Evolutionary conservation across 2,113 vertebrate species (phyloP).

Genomic region (Lanius collurio): DNA sequence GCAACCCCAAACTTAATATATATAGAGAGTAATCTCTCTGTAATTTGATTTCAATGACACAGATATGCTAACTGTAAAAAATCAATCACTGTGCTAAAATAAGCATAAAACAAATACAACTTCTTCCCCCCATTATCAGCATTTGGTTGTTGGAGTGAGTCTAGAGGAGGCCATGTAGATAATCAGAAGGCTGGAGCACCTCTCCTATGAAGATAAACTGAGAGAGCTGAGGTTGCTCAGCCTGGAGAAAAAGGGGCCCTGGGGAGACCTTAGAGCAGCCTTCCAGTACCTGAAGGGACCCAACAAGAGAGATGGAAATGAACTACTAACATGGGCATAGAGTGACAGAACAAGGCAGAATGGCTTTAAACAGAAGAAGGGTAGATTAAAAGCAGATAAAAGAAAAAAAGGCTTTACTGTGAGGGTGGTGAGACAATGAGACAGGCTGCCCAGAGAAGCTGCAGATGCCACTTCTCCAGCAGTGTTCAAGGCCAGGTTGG

Average conservation of each 20-base stretch:
- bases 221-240: not conserved
- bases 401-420: not conserved
- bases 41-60: not conserved
- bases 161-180: not conserved
- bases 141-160: not conserved
- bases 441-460: not conserved
- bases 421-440: not conserved
- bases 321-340: accelerated
- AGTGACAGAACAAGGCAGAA: not conserved
- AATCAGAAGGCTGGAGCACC: not conserved
- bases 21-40: not conserved
- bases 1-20: not conserved
- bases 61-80: not conserved
- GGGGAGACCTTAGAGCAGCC: not conserved
- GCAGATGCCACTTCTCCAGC: not conserved
- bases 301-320: not conserved
- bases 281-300: not conserved
- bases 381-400: not conserved
- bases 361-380: not conserved
- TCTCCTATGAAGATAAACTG: not conserved
- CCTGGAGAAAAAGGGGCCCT: not conserved
- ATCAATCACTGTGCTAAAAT: not conserved
- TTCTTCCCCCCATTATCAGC: not conserved
- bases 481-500: accelerated
- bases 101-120: not conserved